A percentile compares a stretch with the other conserved stretches of the same genome.
Conservation (phyloP, 2,113 vertebrate species). For the Bettongia penicillata region DNA sequence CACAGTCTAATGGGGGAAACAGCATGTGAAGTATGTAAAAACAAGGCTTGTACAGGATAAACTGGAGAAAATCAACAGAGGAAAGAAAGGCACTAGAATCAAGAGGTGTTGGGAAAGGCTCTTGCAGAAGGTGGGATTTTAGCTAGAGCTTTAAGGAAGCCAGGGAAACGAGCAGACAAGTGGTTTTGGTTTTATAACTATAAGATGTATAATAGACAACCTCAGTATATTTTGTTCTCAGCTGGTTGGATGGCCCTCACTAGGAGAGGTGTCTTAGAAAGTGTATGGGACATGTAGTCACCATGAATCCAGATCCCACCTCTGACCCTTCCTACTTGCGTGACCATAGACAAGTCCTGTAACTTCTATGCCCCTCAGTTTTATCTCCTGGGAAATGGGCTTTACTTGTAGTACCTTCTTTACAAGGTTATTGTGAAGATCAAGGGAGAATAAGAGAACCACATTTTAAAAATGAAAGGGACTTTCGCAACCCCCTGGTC, state of each 20-base stretch:
- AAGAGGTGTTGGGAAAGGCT: background rate
- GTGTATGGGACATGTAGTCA: background rate
- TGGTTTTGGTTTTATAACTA: background rate
- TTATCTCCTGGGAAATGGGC: background rate
- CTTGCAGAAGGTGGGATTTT: background rate
- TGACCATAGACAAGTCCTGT: background rate
- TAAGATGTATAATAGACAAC: background rate
- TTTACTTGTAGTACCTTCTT: background rate
- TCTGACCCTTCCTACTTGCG: background rate
- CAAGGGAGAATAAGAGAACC: background rate
- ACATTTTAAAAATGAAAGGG: background rate
- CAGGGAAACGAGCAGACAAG: background rate
- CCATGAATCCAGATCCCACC: background rate
- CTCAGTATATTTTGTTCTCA: background rate
- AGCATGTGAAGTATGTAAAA: background rate
- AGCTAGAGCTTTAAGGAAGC: background rate
- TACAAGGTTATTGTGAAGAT: background rate
- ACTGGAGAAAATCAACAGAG: background rate
- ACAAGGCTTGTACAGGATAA: background rate
- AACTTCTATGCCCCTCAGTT: background rate
- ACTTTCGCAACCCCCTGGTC: background rate
- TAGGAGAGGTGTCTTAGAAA: background rate
- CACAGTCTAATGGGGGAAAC: background rate
- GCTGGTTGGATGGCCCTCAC: background rate
- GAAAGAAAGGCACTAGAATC: background rate